These are phyloP conservation scores for Lasaia peninsularis DNA, from an alignment of 1,140 invertebrate genomes.

Conservation along the genomic window DNA sequence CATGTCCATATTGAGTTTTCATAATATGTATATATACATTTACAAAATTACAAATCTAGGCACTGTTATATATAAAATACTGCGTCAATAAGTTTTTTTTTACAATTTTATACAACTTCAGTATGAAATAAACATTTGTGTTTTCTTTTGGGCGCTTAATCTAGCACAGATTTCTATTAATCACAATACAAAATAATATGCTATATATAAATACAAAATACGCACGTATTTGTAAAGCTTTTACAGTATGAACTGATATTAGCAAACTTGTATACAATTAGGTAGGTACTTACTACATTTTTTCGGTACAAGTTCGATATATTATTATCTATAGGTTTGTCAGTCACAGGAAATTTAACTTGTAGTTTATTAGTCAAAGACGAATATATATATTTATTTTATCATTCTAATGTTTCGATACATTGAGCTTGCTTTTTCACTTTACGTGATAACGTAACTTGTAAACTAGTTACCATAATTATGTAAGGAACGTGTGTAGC, in stretches of 20 bases:
- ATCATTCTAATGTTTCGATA: too few relatives aligned
- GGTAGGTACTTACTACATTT: too few relatives aligned
- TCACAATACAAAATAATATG: slow-evolving; percentile 45
- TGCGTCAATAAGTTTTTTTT: slow-evolving; percentile 40
- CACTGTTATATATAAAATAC: slow-evolving; percentile 63
- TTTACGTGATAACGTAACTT: too few relatives aligned
- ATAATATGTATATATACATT: slow-evolving; percentile 47
- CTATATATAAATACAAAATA: slow-evolving; percentile 57
- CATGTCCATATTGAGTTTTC: slow-evolving; percentile 37
- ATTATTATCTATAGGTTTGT: too few relatives aligned
- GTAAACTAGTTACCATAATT: too few relatives aligned
- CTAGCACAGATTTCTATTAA: slow-evolving; percentile 46
- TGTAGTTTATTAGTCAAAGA: too few relatives aligned
- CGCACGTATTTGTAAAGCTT: slow-evolving; percentile 25
- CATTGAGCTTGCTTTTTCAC: too few relatives aligned
- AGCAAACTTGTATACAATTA: slow-evolving; percentile 23
- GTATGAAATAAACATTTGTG: neutral
- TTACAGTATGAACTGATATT: slow-evolving; percentile 17
- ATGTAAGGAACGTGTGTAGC: too few relatives aligned
- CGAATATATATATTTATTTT: too few relatives aligned
- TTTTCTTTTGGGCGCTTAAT: slow-evolving; percentile 36
- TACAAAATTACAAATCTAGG: slow-evolving; percentile 66
- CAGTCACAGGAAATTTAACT: too few relatives aligned
- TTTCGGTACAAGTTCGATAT: too few relatives aligned
- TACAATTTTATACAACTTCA: neutral